Evolutionary conservation across 2,797 vertebrate genomes (phyloP), one percentile per base, ranked within the genome.

Genomic region (Bufotes viridis): DNA sequence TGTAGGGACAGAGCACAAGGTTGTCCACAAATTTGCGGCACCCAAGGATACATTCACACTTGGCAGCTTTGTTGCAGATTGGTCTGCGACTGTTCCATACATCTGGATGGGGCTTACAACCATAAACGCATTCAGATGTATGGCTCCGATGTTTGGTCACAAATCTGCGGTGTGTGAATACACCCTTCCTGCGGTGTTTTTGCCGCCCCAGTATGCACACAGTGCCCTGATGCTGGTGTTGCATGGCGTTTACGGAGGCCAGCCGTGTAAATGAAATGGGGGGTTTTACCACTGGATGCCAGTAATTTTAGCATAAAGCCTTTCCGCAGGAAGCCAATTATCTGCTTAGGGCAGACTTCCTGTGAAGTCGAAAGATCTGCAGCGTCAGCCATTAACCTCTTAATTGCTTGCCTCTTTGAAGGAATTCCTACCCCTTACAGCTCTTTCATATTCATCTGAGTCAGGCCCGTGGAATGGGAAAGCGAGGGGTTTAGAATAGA

Each of bases 271-370:
- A 69, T 13, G 51, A 70, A 26, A 49, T 5, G 72, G 34, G 78
- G 70, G 60, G n/a, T 58, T 84, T 76, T 76, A 60, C 67, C 49
- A 11, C 72, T 81, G 67, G 22, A 78, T 82, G 76, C 51, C 51
- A 70, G 88, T 82, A 63, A 82, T 58, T 86, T 82, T 78, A 82
- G 58, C 67, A 76, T 57, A 67, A 74, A 81, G 61, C 88, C 79
- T 83, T 89, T 86, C 88, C 84, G 53, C 84, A 86, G 84, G 84
- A 89, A 82, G 79, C 76, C 84, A 53, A 42, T 89, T 89, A 89
- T 89, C 88, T 86, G 51, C 72, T 15, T 12, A 17, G 79, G 84
- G 81, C 88, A 86, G 84, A 78, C 84, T 78, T 89, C 88, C 88
- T 89, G 67, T 81, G 24, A 67, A 51, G 72, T 22, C 58, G 29